Evolutionary conservation across 1,140 invertebrate genomes (phyloP).

Genomic region (Drosophila bocki): DNA sequence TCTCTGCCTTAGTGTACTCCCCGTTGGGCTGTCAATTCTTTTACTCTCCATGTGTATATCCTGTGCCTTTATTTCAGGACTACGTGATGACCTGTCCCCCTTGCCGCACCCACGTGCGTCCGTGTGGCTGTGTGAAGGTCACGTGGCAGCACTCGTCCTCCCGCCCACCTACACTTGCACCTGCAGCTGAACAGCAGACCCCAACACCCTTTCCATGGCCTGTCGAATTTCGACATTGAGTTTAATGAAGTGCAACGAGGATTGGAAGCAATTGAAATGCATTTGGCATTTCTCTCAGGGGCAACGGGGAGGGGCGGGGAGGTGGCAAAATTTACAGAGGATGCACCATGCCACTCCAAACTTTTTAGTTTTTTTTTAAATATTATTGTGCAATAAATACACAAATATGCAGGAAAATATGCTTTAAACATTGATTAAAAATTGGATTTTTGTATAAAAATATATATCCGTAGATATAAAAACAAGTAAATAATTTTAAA

Average conservation of each 20-base stretch:
- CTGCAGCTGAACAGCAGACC: neutral
- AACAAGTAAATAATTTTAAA: neutral
- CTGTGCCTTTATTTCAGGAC: slow-evolving; percentile 20
- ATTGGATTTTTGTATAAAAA: neutral
- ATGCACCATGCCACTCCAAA: neutral
- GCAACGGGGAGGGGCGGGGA: neutral
- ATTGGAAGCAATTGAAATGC: slow-evolving; percentile 75
- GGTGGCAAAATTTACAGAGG: neutral
- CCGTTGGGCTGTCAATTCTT: slow-evolving; percentile 9
- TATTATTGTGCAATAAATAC: slow-evolving; percentile 5
- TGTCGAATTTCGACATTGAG: slow-evolving; percentile 66
- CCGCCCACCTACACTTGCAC: neutral
- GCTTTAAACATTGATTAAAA: neutral
- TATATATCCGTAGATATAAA: neutral
- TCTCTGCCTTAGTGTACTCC: slow-evolving; percentile 1
- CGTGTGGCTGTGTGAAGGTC: slow-evolving; percentile 61
- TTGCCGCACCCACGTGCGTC: neutral
- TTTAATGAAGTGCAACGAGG: slow-evolving; percentile 80
- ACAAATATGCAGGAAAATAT: neutral
- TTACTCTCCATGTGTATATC: slow-evolving; percentile 8
- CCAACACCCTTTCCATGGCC: slow-evolving; percentile 10
- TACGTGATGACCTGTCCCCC: slow-evolving; percentile 55
- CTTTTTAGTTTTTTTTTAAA: neutral
- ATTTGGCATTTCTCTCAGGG: slow-evolving; percentile 34
- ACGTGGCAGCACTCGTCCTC: slow-evolving; percentile 53